These are phyloP conservation scores for Tipula unca DNA, from an alignment of 2,888 invertebrate species.

Conservation along the genomic window DNA sequence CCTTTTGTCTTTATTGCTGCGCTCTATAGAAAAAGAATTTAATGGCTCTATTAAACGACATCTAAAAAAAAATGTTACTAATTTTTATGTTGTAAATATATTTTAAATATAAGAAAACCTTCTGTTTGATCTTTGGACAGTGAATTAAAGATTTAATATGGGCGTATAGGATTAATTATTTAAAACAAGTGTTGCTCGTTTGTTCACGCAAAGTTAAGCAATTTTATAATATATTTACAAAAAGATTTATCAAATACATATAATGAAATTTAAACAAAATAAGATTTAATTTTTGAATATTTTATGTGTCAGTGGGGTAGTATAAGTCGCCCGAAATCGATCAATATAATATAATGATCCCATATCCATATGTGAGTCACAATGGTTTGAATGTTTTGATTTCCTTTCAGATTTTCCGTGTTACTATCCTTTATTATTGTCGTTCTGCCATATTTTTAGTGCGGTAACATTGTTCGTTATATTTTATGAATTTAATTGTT, in stretches of 20 bases:
- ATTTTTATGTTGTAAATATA: not conserved
- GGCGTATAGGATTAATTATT: not conserved
- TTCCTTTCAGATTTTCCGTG: too few species aligned
- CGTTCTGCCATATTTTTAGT: too few species aligned
- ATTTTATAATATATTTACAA: not conserved
- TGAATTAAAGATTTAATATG: not conserved
- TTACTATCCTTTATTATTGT: too few species aligned
- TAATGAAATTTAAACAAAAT: not conserved
- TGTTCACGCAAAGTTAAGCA: not conserved
- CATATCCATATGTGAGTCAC: too few species aligned
- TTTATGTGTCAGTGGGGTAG: not conserved
- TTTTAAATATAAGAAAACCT: not conserved
- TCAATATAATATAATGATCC: too few species aligned
- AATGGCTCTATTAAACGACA: slow-evolving; percentile 14
- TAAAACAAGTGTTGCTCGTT: not conserved
- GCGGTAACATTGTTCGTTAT: too few species aligned
- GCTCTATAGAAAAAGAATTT: not conserved
- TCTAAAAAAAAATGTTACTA: not conserved
- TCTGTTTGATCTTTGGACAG: slow-evolving; percentile 4
- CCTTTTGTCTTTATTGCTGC: not conserved
- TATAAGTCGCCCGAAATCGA: too few species aligned
- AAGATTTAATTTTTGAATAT: not conserved
- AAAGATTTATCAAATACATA: not conserved
- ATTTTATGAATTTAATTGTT: too few species aligned
- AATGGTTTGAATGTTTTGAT: too few species aligned